Conservation (phyloP, 2,113 vertebrate species). For the Choloepus hoffmanni region DNA sequence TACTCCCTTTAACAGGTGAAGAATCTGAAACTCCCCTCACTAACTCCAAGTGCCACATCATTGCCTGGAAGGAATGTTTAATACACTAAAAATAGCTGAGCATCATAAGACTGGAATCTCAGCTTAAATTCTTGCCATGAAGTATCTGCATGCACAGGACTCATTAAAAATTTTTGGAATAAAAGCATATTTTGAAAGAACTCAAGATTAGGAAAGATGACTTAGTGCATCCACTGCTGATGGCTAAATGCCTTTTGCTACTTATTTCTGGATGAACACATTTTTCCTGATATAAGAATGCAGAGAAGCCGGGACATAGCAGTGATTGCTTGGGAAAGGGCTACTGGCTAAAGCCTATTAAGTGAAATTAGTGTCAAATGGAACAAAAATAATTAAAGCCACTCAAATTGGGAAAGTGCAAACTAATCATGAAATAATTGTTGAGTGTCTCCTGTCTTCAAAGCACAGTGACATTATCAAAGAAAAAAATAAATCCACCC, state of each 20-base stretch:
- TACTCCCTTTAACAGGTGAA: neutral
- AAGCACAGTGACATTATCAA: neutral
- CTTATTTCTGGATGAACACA: neutral
- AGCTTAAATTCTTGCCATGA: neutral
- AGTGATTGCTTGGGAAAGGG: neutral
- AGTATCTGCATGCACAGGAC: neutral
- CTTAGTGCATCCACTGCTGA: neutral
- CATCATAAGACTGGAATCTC: neutral
- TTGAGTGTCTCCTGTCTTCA: neutral
- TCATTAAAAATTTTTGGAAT: neutral
- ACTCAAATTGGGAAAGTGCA: neutral
- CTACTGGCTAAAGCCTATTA: neutral
- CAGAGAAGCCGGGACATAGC: neutral
- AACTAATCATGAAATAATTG: neutral
- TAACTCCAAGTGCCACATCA: neutral
- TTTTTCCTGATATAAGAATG: neutral
- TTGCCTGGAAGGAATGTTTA: neutral
- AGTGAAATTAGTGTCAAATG: neutral
- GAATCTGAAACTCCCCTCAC: neutral
- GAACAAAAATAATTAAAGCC: neutral
- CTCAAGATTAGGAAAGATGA: neutral
- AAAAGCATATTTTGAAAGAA: neutral
- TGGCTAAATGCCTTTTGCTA: neutral
- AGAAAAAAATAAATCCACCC: neutral
- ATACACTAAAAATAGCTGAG: neutral